Base-by-base conservation (phyloP, 92 coral and sea anemone species). In the Actinernus sp. region DNA sequence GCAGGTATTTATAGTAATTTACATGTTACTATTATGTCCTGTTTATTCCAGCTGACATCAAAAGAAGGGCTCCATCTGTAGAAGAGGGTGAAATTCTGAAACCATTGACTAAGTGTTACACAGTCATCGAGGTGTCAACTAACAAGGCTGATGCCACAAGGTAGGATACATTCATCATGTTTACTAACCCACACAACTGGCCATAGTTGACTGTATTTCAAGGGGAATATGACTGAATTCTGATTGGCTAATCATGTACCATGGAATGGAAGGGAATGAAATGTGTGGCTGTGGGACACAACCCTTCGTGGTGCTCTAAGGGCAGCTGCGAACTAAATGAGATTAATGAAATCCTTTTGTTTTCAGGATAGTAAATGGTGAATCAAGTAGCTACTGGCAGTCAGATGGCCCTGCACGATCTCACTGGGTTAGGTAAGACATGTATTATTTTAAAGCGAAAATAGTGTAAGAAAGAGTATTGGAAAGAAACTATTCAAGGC, bases 381-480 rank as follows among this genome's bases (percentile, higher is more conserved):
- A 94, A 60, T 64, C 97, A 20, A 84, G 91, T 57, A 86, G 96
- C 28, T 94, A 94, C 41, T 94, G 98, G 98, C 98, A 94, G 39
- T 94, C 98, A 10, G 98, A 94, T 84, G 98, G 98, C 19, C 97
- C 98, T 1, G 98, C 98, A 32, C 73, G 98, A 26, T 94, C 98
- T 18, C 98, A 94, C 67, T 94, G 98, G 98, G 83, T 94, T 34
- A 91, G 98, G 98, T 94, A 41, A 30, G 36, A 30, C 53, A 11
- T 0, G 16, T 37, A 34, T 36, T 21, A 25, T 19, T 28, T n/a
- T 16, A 29, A 3, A 28, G 20, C 18, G 55, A 41, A 30, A 51
- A n/a, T n/a, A n/a, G n/a, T n/a, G n/a, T 31, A 20, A 11, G 25
- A 27, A 18, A 19, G 8, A 13, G 36, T 7, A 67, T 13, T 30